Evolutionary conservation across 1,140 invertebrate genomes (phyloP).

Genomic region (Sycophaga agraensis): DNA sequence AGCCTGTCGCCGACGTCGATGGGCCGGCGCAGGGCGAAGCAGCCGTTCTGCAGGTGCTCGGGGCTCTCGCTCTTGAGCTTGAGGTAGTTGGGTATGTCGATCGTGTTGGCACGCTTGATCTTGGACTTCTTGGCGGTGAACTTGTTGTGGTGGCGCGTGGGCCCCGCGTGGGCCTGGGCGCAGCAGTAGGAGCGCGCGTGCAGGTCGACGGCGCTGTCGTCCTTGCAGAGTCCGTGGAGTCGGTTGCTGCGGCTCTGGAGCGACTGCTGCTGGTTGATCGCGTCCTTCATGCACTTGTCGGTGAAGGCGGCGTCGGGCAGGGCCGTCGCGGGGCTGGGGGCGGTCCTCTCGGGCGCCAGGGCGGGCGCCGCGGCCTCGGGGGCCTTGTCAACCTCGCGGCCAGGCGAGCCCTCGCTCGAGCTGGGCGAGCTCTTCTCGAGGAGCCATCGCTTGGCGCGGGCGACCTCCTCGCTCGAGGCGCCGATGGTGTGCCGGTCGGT

Average conservation of each 20-base stretch:
- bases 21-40: slow-evolving; percentile 59
- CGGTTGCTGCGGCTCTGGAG: slow-evolving; percentile 36
- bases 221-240: slow-evolving; percentile 32
- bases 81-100: slow-evolving; percentile 77
- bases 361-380: neutral
- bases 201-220: slow-evolving; percentile 30
- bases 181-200: slow-evolving; percentile 13
- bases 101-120: slow-evolving; percentile 85
- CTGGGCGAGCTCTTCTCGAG: slow-evolving; percentile 58
- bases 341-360: too few relatives aligned
- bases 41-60: slow-evolving; percentile 44
- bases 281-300: slow-evolving; percentile 53
- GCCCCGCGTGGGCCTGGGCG: slow-evolving; percentile 32
- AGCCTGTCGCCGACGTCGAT: slow-evolving; percentile 62
- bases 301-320: slow-evolving; percentile 1
- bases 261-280: slow-evolving; percentile 53
- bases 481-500: slow-evolving; percentile 76
- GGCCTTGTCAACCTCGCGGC: neutral
- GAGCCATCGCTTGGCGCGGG: slow-evolving; percentile 71
- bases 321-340: neutral
- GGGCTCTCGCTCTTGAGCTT: slow-evolving; percentile 49
- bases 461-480: slow-evolving; percentile 76
- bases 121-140: slow-evolving; percentile 71
- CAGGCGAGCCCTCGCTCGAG: neutral
- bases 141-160: slow-evolving; percentile 51